Evolutionary conservation across 2,888 invertebrate species (phyloP), one percentile per base, ranked within the genome.

Genomic region (Drosophila pseudotalamancana): DNA sequence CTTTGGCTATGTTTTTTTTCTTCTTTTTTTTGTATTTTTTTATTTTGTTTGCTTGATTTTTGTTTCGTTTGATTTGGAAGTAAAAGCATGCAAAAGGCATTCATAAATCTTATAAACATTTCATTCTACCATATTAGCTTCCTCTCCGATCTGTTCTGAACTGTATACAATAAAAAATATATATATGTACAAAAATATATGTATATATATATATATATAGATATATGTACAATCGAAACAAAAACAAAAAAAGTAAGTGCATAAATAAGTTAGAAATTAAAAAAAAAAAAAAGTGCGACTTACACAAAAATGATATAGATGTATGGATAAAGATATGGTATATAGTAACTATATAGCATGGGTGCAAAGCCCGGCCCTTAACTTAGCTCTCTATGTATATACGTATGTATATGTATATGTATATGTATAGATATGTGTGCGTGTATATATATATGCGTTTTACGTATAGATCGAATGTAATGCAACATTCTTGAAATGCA

Each of bases 81-180:
- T 79, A 82, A 78, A 79, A 78, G 72, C 82, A 50, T 68, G 56
- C 71, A 71, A 68, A 64, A 57, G 46, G 55, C 50, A 72, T 53
- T 70, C 31, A 55, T 54, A 42, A 69, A 54, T 57, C 46, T 51
- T 35, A 50, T 64, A 48, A 65, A 54, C 43, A 48, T 55, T 53
- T 45, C 43, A 43, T 16, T 37, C 64, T 48, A 54, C 37, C 42
- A 27, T 34, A 53, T 42, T 57, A 34, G 42, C 53, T 19, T 23
- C 31, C 29, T 37, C 34, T 53, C 40, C 54, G 48, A 51, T 54
- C 45, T 59, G 67, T 53, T 62, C 34, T 31, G 57, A 63, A 29
- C 54, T 42, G 64, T 59, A 39, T 70, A 35, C 54, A 43, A 46
- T 57, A 53, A 49, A 35, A 56, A 43, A 46, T 57, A 53, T 45